Evolutionary conservation across 92 coral and sea anemone species (phyloP), one percentile per base, ranked within the genome.

Genomic region (Heteractis magnifica): DNA sequence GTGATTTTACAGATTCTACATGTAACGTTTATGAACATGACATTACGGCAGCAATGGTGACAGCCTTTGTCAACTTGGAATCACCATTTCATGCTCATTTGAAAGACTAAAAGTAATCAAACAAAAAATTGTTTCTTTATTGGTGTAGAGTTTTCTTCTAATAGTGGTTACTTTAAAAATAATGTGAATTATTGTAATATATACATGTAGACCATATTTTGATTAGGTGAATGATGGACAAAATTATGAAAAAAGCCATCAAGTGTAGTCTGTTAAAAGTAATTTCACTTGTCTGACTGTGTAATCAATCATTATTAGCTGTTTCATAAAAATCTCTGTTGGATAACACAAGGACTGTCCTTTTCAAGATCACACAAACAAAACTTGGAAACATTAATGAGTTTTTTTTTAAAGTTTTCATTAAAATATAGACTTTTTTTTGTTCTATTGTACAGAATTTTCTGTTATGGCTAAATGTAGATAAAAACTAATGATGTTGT

Each of bases 241-340:
- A 59, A 59, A 59, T 13, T 13, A 13, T 15, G 4, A 59, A 59
- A 62, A 18, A n/a, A 65, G 11, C 4, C 72, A 16, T 20, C 41
- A n/a, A 68, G 26, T 9, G 23, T 11, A 68, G 49, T 6, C 41
- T 23, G 41, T 7, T 5, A 4, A 6, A 62, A 56, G 13, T 56
- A 58, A 58, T 15, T 20, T 12, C 19, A 68, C 73, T 6, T 4
- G 34, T 19, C 65, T 20, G 20, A 6, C 49, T 1, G 48, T 26
- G 11, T 21, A 68, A 68, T 68, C 73, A 68, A 13, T 68, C 73
- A 68, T 68, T 20, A 68, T 68, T 68, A 68, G 73, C 73, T 20
- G 15, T 15, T 68, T 68, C 73, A 68, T 68, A 68, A 68, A 68
- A 68, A 7, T 68, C 73, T 68, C 73, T 68, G 73, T 11, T 68